These are phyloP conservation scores for Drosophila leonis DNA, from an alignment of 2,888 invertebrate species.

Conservation along the genomic window DNA sequence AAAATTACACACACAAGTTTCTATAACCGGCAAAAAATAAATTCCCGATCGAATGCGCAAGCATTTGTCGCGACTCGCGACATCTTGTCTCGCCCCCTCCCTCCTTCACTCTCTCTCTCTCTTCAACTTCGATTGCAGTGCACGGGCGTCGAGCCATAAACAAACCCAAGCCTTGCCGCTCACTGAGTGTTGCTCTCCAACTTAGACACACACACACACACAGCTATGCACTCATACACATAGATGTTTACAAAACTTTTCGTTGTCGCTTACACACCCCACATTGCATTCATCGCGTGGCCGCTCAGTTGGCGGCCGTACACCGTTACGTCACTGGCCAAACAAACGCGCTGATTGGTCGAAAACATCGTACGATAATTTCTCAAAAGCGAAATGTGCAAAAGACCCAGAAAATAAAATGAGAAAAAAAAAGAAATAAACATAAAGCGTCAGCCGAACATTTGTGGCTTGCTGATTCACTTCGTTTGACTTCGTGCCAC, in stretches of 20 bases:
- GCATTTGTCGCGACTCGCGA: slow-evolving; percentile 26
- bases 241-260: slow-evolving; percentile 15
- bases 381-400: slow-evolving; percentile 72
- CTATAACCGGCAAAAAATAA: slow-evolving; percentile 62
- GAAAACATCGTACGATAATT: slow-evolving; percentile 85
- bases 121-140: neutral
- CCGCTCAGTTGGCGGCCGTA: slow-evolving; percentile 51
- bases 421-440: slow-evolving; percentile 35
- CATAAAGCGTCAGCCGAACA: slow-evolving; percentile 44
- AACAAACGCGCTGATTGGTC: slow-evolving; percentile 83
- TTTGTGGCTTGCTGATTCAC: slow-evolving; percentile 50
- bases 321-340: slow-evolving; percentile 83
- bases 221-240: neutral
- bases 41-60: slow-evolving; percentile 25
- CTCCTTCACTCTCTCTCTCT: neutral
- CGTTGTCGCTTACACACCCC: slow-evolving; percentile 38
- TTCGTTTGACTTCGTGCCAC: slow-evolving; percentile 71
- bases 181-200: slow-evolving; percentile 9
- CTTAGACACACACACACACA: neutral
- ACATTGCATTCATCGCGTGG: slow-evolving; percentile 61
- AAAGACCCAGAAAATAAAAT: slow-evolving; percentile 70
- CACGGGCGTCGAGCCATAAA: slow-evolving; percentile 33
- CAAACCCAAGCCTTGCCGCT: slow-evolving; percentile 34
- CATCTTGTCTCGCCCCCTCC: slow-evolving; percentile 10
- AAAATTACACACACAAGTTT: slow-evolving; percentile 40